Base-by-base conservation (phyloP, 2,113 vertebrate species). In the Pedetes capensis region DNA sequence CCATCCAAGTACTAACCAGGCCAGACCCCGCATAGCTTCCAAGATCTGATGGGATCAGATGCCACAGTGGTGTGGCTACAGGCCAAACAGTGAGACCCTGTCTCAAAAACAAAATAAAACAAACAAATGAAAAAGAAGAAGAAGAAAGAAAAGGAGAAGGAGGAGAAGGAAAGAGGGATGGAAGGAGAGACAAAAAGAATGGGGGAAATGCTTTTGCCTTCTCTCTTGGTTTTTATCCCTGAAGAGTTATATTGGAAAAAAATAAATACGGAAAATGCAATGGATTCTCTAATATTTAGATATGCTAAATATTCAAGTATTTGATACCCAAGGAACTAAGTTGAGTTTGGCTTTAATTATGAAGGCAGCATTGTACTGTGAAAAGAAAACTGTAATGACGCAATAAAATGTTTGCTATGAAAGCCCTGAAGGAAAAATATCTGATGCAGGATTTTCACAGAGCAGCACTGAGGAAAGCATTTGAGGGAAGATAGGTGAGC, bases 161-260 rank as follows among this genome's bases (percentile, higher is more conserved):
- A n/a, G n/a, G n/a, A n/a, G n/a, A 9, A 11, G 0, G 12, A 6
- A 13, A 5, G 4, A 22, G 16, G 18, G 3, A 8, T 6, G 27
- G 1, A 9, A 59, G 4, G 9, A 25, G 11, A n/a, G 5, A 12
- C 23, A 4, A 6, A 63, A 71, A 8, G 17, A 12, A 64, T n/a
- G n/a, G n/a, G n/a, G n/a, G n/a, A n/a, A n/a, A n/a, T n/a, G n/a
- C n/a, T n/a, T 63, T 44, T 72, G 32, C 18, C 12, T 72, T 44
- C 17, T 55, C 59, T 86, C 47, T 78, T 44, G 42, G 9, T 39
- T 51, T 71, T 69, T 57, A 79, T 47, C 59, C 23, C 17, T 86
- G 74, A 80, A 23, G 23, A 68, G 49, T 42, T 32, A 59, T n/a
- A 42, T 57, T 89, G 42, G 42, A 76, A 82, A 82, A 71, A 66